phyloP scores from a whole-genome alignment of 2,113 vertebrate species.

The Conger conger region DNA sequence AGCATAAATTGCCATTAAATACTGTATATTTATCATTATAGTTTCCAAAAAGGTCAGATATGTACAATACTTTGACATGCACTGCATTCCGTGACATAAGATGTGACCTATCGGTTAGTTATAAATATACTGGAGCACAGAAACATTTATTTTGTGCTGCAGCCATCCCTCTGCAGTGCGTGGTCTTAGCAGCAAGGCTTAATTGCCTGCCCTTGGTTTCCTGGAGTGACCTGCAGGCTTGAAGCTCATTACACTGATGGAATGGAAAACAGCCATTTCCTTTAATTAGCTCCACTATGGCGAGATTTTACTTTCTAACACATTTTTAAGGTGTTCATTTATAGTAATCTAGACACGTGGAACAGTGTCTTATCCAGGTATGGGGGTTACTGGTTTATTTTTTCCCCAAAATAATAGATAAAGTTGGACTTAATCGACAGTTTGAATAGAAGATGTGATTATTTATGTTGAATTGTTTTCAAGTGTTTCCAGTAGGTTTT shows the following conservation, averaged over 20 bases:
- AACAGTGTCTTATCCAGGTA: neutral
- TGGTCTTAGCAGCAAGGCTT: neutral
- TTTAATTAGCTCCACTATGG: neutral
- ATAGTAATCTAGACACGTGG: neutral
- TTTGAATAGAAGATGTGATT: neutral
- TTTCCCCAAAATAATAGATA: neutral
- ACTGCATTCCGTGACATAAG: too few species aligned
- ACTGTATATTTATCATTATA: neutral
- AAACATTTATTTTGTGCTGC: too few species aligned
- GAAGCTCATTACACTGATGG: conserved; percentile 6
- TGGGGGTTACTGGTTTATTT: neutral
- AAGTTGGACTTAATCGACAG: neutral
- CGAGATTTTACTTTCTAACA: neutral
- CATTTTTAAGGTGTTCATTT: neutral
- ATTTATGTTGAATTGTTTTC: neutral
- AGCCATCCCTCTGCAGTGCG: neutral
- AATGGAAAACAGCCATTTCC: neutral
- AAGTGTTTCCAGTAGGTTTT: neutral
- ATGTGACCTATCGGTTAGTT: too few species aligned
- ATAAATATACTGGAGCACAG: too few species aligned
- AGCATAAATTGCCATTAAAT: too few species aligned
- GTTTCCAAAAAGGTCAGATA: too few species aligned
- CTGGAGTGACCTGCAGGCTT: neutral
- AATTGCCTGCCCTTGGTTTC: neutral
- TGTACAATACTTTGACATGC: too few species aligned